These are phyloP conservation scores for Diabrotica virgifera DNA, from an alignment of 1,140 invertebrate species.

Conservation along the genomic window DNA sequence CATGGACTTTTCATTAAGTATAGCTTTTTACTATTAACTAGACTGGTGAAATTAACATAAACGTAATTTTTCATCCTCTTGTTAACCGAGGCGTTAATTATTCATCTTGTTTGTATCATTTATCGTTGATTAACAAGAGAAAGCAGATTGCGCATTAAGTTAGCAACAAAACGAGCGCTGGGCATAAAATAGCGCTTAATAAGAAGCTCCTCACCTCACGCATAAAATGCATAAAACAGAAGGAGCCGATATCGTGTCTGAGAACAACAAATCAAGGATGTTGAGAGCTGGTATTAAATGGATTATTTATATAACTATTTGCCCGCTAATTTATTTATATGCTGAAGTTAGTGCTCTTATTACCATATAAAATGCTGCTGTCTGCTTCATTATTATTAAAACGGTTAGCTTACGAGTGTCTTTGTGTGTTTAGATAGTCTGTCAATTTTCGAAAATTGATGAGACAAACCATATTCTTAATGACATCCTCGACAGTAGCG, in stretches of 20 bases:
- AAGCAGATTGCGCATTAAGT: too few species aligned
- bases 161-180: background rate
- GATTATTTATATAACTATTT: conserved; percentile 34
- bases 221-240: conserved; percentile 32
- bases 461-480: too few species aligned
- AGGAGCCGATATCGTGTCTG: conserved; percentile 32
- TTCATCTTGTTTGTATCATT: too few species aligned
- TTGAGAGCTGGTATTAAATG: conserved; percentile 31
- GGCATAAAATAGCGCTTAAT: conserved; percentile 23
- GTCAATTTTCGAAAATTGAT: too few species aligned
- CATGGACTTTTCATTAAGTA: too few species aligned
- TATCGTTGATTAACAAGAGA: too few species aligned
- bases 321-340: conserved; percentile 31
- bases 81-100: too few species aligned
- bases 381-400: conserved; percentile 7
- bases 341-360: conserved; percentile 30
- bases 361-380: conserved; percentile 32
- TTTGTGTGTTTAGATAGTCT: background rate
- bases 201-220: conserved; percentile 26
- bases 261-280: conserved; percentile 30
- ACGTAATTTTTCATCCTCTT: too few species aligned
- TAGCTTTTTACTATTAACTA: too few species aligned
- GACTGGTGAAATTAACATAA: too few species aligned
- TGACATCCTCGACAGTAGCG: too few species aligned
- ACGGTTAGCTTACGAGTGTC: background rate